Evolutionary conservation across 2,888 invertebrate genomes (phyloP), one percentile per base, ranked within the genome.

Genomic region (Drepanosiphum platanoidis): DNA sequence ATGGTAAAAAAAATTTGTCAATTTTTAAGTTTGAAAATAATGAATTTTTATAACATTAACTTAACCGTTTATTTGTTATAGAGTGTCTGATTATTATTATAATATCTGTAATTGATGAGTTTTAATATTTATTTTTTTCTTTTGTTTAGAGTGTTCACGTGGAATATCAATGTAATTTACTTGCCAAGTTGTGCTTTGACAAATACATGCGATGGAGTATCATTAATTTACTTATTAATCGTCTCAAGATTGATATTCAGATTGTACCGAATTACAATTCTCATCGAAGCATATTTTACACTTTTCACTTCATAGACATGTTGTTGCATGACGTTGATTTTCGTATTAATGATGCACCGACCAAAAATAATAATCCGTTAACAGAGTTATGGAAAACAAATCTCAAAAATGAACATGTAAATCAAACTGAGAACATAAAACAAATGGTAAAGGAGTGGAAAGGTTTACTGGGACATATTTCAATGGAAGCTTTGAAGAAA

Each of bases 131-230:
- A 11, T 58, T 36, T 70, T 36, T 61, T 22, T 7, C 42, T 42
- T 66, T 75, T 27, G 75, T 75, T 22, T 46, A 84, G 84, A 68
- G 68, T 22, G 52, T 84, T 27, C 52, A 52, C 36, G 84, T 84
- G 13, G 84, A 84, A 27, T 84, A 84, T 13, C 84, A 84, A 84
- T 84, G 84, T 18, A 84, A 84, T 77, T 68, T 84, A 52, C 68
- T 84, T 15, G 68, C 75, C 3, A 84, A 75, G 22, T 68, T 84
- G 46, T 84, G 84, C 1, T 84, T 52, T 13, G 68, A 77, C 58
- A 84, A 84, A 52, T 77, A 84, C n/a, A 75, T 84, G 30, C 42
- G 84, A 27, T 84, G 84, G 84, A 70, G 39, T 75, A 68, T 58
- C 3, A 84, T 84, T 52, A 52, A 36, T 39, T 52, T 84, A 58